Percentiles rank a stretch among this genome's conserved stretches.
Conservation (phyloP, 2,113 vertebrate genomes). For the Neogale vison region DNA sequence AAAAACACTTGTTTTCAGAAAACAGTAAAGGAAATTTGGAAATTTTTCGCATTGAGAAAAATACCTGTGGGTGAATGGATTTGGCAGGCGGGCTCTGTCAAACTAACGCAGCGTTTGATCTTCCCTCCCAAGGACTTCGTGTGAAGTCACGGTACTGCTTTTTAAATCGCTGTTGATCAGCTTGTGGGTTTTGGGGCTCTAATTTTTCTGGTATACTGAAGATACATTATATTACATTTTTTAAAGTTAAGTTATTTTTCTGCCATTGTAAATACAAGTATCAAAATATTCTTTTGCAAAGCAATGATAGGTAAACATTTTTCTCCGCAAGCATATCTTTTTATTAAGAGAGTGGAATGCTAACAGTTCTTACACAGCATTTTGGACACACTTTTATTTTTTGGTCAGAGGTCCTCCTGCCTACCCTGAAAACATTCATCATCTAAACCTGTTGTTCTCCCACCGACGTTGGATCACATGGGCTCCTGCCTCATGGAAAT, state of each 20-base stretch:
- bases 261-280: slow-evolving; percentile 77
- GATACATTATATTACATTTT: slow-evolving; percentile 79
- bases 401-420: slow-evolving; percentile 82
- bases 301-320: slow-evolving; percentile 58
- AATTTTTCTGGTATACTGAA: slow-evolving; percentile 82
- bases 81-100: slow-evolving; percentile 96
- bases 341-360: slow-evolving; percentile 66
- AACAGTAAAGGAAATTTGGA: slow-evolving; percentile 68
- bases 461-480: slow-evolving; percentile 80
- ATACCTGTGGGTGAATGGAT: slow-evolving; percentile 84
- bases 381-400: slow-evolving; percentile 72
- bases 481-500: slow-evolving; percentile 89
- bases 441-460: slow-evolving; percentile 82
- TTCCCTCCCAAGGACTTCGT: slow-evolving; percentile 77
- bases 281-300: slow-evolving; percentile 75
- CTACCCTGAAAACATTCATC: slow-evolving; percentile 85
- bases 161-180: slow-evolving; percentile 93
- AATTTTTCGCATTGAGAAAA: slow-evolving; percentile 76
- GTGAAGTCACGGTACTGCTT: slow-evolving; percentile 84
- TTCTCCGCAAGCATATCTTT: slow-evolving; percentile 65
- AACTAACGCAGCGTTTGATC: slow-evolving; percentile 78
- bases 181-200: slow-evolving; percentile 85
- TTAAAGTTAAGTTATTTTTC: slow-evolving; percentile 82
- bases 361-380: slow-evolving; percentile 55
- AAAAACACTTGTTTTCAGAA: slow-evolving; percentile 81